Percentiles rank a stretch among this genome's conserved stretches.
Evolutionary conservation across 2,888 invertebrate species (phyloP).

Genomic region (Xylota sylvarum): DNA sequence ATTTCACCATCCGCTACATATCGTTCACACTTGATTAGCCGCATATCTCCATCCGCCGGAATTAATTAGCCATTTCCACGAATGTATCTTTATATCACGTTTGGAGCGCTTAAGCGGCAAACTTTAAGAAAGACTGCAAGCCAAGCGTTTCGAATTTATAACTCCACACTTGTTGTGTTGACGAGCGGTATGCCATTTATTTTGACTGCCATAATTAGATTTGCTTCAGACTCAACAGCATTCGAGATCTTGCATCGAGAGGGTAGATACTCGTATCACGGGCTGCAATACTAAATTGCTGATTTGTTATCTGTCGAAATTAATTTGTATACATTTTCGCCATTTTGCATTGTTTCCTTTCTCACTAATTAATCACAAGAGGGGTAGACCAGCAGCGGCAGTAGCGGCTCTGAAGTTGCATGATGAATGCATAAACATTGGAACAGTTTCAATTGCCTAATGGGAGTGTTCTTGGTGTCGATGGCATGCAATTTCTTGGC

Average conservation of each 20-base stretch:
- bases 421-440: constrained; percentile 61
- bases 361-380: constrained; percentile 17
- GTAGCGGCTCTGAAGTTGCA: constrained; percentile 29
- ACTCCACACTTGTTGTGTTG: constrained; percentile 2
- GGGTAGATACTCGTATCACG: not conserved
- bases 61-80: constrained; percentile 52
- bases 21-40: constrained; percentile 55
- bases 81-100: not conserved
- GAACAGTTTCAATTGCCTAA: constrained; percentile 58
- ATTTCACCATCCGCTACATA: constrained; percentile 23
- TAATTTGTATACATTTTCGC: constrained; percentile 51
- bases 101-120: not conserved
- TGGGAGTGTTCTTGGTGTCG: constrained; percentile 64
- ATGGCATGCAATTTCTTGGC: constrained; percentile 53
- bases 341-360: constrained; percentile 36
- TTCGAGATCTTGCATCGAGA: constrained; percentile 26
- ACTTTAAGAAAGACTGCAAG: constrained; percentile 2
- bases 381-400: not conserved
- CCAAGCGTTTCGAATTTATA: constrained; percentile 53
- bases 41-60: constrained; percentile 6
- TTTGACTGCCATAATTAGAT: constrained; percentile 36
- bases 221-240: constrained; percentile 1
- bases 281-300: constrained; percentile 31
- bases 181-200: constrained; percentile 18
- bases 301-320: constrained; percentile 56